These are phyloP conservation scores for Abrostola tripartita DNA, from an alignment of 2,888 invertebrate genomes.

Conservation along the genomic window DNA sequence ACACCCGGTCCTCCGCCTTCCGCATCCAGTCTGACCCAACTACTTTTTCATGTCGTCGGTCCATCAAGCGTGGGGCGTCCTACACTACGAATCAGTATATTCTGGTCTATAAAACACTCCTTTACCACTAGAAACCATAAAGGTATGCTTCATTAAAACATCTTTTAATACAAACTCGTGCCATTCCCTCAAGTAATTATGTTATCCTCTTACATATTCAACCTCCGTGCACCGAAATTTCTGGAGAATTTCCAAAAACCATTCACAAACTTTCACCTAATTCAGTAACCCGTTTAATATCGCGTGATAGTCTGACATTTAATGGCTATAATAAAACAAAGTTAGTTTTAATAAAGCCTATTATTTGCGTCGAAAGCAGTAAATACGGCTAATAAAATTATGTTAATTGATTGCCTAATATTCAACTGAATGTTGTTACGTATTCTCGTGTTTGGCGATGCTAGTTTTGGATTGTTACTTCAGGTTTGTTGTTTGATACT, in stretches of 20 bases:
- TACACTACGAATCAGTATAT: too few relatives aligned
- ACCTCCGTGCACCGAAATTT: neutral
- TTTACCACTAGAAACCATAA: too few relatives aligned
- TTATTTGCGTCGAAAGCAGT: conserved; percentile 56
- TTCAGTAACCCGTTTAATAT: conserved; percentile 62
- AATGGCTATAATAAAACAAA: conserved; percentile 59
- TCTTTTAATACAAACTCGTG: neutral
- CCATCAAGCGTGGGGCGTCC: too few relatives aligned
- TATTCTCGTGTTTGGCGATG: conserved; percentile 23
- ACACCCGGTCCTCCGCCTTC: too few relatives aligned
- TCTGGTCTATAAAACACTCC: too few relatives aligned
- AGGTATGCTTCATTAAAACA: neutral
- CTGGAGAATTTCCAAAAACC: conserved; percentile 36
- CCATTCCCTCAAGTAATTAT: conserved; percentile 1
- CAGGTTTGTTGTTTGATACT: neutral
- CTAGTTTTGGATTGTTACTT: conserved; percentile 5
- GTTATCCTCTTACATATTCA: conserved; percentile 4
- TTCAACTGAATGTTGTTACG: conserved; percentile 37
- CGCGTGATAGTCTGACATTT: conserved; percentile 59
- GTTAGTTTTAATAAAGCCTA: conserved; percentile 62
- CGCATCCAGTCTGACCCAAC: too few relatives aligned
- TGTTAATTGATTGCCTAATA: conserved; percentile 56
- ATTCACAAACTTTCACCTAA: conserved; percentile 54
- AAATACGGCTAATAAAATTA: conserved; percentile 56
- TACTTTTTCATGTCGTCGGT: too few relatives aligned